Conservation (phyloP, 2,888 invertebrate genomes). For the Dione vanillae region DNA sequence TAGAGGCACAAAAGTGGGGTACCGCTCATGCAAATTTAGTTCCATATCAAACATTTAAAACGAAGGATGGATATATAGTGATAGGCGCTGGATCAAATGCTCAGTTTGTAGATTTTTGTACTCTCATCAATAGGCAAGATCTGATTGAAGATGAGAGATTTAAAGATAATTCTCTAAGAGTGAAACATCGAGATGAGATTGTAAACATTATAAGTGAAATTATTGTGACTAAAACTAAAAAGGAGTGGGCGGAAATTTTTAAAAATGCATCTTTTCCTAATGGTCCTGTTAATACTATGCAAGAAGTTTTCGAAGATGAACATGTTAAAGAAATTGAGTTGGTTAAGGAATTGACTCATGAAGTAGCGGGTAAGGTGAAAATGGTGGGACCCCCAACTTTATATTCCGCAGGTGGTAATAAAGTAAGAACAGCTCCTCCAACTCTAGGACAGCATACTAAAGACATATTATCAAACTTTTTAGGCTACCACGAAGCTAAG, state of each 20-base stretch:
- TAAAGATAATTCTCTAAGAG: slow-evolving; percentile 89
- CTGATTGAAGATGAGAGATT: slow-evolving; percentile 87
- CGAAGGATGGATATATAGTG: slow-evolving; percentile 92
- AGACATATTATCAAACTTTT: slow-evolving; percentile 87
- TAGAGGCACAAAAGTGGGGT: slow-evolving; percentile 92
- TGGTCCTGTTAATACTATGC: slow-evolving; percentile 94
- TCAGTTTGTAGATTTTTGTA: slow-evolving; percentile 90
- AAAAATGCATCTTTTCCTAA: slow-evolving; percentile 91
- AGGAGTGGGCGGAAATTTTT: slow-evolving; percentile 90
- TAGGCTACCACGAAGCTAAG: slow-evolving; percentile 85
- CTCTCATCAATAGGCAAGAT: slow-evolving; percentile 84
- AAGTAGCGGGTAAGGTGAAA: slow-evolving; percentile 88
- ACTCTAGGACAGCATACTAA: slow-evolving; percentile 94
- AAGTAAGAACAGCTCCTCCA: slow-evolving; percentile 91
- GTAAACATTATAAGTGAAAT: slow-evolving; percentile 85
- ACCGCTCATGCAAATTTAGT: slow-evolving; percentile 97
- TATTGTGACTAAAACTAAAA: slow-evolving; percentile 85
- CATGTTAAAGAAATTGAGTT: slow-evolving; percentile 91
- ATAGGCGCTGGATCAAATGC: slow-evolving; percentile 94
- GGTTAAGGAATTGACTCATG: slow-evolving; percentile 89
- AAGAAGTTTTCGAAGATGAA: slow-evolving; percentile 93
- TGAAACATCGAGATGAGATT: slow-evolving; percentile 89
- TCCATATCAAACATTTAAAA: slow-evolving; percentile 95
- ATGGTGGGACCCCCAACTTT: slow-evolving; percentile 94
- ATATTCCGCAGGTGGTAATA: slow-evolving; percentile 89